Conservation (phyloP, 2,797 vertebrate species). For the Hybognathus amarus region DNA sequence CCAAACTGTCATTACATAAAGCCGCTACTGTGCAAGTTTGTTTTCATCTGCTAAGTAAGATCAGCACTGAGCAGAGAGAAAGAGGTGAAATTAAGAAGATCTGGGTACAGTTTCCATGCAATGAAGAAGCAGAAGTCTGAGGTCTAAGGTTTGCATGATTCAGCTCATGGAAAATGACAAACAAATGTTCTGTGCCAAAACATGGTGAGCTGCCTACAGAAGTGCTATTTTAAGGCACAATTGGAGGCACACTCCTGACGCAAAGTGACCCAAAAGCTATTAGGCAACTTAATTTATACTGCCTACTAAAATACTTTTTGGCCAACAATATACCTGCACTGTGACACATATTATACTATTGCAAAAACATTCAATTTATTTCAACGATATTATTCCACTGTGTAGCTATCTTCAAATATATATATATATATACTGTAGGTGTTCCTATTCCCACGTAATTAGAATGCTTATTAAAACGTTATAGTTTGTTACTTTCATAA, state of each 20-base stretch:
- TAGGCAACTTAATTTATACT: neutral
- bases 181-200: slow-evolving; percentile 16
- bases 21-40: slow-evolving; percentile 51
- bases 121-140: neutral
- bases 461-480: neutral
- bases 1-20: slow-evolving; percentile 68
- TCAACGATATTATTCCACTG: neutral
- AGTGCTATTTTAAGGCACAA: neutral
- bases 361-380: too few species aligned
- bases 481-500: neutral
- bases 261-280: neutral
- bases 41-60: slow-evolving; percentile 63
- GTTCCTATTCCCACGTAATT: neutral
- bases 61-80: slow-evolving; percentile 42
- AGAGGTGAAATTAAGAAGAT: neutral
- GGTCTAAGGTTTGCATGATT: slow-evolving; percentile 14
- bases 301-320: neutral
- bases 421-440: neutral
- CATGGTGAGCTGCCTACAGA: slow-evolving; percentile 4
- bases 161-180: slow-evolving; percentile 13
- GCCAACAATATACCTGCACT: neutral
- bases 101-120: neutral
- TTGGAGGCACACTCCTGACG: neutral
- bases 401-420: neutral
- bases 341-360: neutral